Conservation (phyloP, 2,113 vertebrate genomes). For the Holacanthus passer region DNA sequence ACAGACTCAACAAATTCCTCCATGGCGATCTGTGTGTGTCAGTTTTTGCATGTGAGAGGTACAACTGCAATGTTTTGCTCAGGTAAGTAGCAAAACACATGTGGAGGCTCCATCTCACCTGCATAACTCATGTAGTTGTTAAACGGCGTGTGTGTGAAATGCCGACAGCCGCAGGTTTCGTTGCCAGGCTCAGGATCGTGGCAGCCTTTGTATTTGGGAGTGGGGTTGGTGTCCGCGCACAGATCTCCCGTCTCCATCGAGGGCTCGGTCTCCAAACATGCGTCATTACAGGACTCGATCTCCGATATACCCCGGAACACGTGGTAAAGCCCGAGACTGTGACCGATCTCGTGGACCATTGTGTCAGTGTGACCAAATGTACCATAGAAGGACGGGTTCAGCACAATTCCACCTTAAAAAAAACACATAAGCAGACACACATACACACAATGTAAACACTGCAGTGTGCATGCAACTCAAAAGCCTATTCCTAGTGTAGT, state of each 20-base stretch:
- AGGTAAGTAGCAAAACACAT: constrained; percentile 13
- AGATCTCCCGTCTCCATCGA: constrained; percentile 97
- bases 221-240: constrained; percentile 96
- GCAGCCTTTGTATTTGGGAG: constrained; percentile 95
- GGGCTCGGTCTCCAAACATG: constrained; percentile 95
- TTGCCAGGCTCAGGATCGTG: constrained; percentile 93
- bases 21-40: constrained; percentile 15
- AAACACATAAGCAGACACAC: constrained; percentile 23
- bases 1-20: constrained; percentile 49
- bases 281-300: constrained; percentile 96
- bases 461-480: constrained; percentile 20
- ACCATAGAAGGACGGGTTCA: constrained; percentile 97
- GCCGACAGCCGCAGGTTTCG: constrained; percentile 92
- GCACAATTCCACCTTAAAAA: constrained; percentile 93
- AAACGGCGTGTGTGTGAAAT: constrained; percentile 93
- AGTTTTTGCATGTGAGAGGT: constrained; percentile 15
- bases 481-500: constrained; percentile 19
- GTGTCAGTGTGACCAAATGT: constrained; percentile 96
- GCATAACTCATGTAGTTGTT: constrained; percentile 99
- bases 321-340: constrained; percentile 97
- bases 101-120: no score
- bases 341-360: constrained; percentile 98
- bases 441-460: constrained; percentile 13
- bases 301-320: constrained; percentile 98
- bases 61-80: constrained; percentile 77